These are phyloP conservation scores for Chloropsis cyanopogon DNA, from an alignment of 2,113 vertebrate genomes.

Conservation along the genomic window DNA sequence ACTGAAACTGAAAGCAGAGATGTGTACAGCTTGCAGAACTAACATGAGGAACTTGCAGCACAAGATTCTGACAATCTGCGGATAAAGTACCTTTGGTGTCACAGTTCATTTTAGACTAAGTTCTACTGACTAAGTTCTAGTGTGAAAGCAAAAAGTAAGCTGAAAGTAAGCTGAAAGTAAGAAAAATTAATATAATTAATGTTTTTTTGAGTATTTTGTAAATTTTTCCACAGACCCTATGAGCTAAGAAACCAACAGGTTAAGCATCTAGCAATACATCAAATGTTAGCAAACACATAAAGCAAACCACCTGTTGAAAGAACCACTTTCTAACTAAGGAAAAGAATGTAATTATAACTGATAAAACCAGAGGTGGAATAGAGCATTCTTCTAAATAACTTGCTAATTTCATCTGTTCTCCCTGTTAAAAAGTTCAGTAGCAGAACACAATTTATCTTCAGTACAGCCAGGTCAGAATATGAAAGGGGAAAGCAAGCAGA, in stretches of 20 bases:
- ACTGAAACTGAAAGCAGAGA: not conserved
- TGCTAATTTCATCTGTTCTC: not conserved
- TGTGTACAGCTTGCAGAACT: not conserved
- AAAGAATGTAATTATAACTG: not conserved
- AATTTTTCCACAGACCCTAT: not conserved
- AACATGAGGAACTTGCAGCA: not conserved
- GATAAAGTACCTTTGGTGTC: not conserved
- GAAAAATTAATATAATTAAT: not conserved
- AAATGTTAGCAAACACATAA: not conserved
- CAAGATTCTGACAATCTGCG: not conserved
- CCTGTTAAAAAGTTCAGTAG: not conserved
- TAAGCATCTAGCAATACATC: not conserved
- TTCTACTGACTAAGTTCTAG: not conserved
- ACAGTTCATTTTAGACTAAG: not conserved
- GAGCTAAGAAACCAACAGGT: not conserved
- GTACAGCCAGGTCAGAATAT: not conserved
- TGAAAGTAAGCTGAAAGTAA: not conserved
- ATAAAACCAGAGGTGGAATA: not conserved
- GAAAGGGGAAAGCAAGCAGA: not conserved
- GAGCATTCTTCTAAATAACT: not conserved
- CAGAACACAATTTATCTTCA: not conserved
- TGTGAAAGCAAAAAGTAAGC: not conserved
- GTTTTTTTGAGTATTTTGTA: not conserved
- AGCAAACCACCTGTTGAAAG: not conserved
- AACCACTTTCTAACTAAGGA: not conserved